phyloP scores from a whole-genome alignment of 2,113 vertebrate genomes.

The Arothron firmamentum region DNA sequence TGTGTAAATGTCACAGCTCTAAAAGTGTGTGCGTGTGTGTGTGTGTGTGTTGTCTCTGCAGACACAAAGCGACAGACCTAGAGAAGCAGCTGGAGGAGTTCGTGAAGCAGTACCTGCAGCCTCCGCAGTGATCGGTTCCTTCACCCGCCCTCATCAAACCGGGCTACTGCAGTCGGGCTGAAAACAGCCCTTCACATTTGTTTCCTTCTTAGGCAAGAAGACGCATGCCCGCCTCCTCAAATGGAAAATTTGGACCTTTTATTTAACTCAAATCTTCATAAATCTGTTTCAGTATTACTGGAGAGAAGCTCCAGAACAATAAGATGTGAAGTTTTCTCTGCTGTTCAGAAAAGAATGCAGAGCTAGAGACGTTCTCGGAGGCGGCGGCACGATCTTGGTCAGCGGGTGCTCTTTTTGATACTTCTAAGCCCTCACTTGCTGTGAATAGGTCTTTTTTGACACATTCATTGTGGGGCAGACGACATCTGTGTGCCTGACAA shows the following conservation, averaged over 20 bases:
- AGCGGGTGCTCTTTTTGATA: conserved; percentile 27
- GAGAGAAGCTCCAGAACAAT: too few species aligned
- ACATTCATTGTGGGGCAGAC: conserved; percentile 39
- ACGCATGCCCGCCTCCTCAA: too few species aligned
- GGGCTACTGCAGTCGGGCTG: conserved; percentile 1
- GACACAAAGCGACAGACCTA: conserved; percentile 89
- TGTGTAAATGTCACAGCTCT: neutral
- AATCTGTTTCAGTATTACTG: too few species aligned
- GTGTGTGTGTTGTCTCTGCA: conserved; percentile 52
- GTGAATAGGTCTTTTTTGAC: conserved; percentile 55
- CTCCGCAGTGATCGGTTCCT: conserved; percentile 50
- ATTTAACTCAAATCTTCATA: too few species aligned
- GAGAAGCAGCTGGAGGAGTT: conserved; percentile 88
- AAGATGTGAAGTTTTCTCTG: neutral
- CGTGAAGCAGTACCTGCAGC: conserved; percentile 84
- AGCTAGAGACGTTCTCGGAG: conserved; percentile 12
- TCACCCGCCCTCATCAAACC: too few species aligned
- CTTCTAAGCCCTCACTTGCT: conserved; percentile 39
- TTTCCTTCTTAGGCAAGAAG: too few species aligned
- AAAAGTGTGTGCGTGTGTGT: neutral
- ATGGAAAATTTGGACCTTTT: too few species aligned
- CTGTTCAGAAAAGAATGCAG: neutral
- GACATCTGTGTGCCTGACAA: conserved; percentile 25
- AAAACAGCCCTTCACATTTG: neutral
- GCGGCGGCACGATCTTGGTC: conserved; percentile 9